These are phyloP conservation scores for Drosophila maculinotata DNA, from an alignment of 2,888 invertebrate genomes.

Conservation along the genomic window DNA sequence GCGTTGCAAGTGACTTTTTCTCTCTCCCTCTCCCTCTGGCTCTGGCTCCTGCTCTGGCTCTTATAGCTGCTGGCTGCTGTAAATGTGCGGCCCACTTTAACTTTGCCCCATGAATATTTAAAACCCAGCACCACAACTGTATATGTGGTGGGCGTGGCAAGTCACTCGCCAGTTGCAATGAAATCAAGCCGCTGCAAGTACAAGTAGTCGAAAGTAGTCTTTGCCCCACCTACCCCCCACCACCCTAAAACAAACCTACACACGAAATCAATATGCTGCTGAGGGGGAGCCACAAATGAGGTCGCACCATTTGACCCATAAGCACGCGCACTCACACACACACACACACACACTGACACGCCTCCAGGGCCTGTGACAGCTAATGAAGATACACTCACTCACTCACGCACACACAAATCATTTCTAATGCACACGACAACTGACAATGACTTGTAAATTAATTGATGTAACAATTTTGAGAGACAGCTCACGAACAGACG, in stretches of 20 bases:
- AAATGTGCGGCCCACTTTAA: slow-evolving; percentile 53
- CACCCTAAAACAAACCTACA: slow-evolving; percentile 8
- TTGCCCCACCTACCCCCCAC: slow-evolving; percentile 1
- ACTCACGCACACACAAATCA: slow-evolving; percentile 70
- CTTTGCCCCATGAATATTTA: slow-evolving; percentile 62
- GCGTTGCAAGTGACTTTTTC: slow-evolving; percentile 42
- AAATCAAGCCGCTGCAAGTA: slow-evolving; percentile 68
- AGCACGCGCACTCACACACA: slow-evolving; percentile 21
- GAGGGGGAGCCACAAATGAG: slow-evolving; percentile 53
- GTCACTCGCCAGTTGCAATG: slow-evolving; percentile 64
- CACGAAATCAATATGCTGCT: slow-evolving; percentile 61
- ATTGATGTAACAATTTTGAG: slow-evolving; percentile 71
- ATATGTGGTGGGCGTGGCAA: slow-evolving; percentile 26
- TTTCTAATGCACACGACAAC: slow-evolving; percentile 74
- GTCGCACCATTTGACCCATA: slow-evolving; percentile 76
- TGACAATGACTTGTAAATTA: slow-evolving; percentile 78
- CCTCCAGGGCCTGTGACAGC: slow-evolving; percentile 40
- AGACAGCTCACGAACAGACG: slow-evolving; percentile 5
- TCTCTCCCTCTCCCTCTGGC: neutral
- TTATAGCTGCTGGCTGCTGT: slow-evolving; percentile 3
- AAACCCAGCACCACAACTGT: slow-evolving; percentile 22
- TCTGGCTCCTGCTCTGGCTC: slow-evolving; percentile 6
- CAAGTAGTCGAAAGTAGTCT: slow-evolving; percentile 59
- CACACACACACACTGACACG: slow-evolving; percentile 1
- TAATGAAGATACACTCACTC: slow-evolving; percentile 68